phyloP scores from a whole-genome alignment of 2,888 invertebrate genomes.

The Sinotaia quadrata region DNA sequence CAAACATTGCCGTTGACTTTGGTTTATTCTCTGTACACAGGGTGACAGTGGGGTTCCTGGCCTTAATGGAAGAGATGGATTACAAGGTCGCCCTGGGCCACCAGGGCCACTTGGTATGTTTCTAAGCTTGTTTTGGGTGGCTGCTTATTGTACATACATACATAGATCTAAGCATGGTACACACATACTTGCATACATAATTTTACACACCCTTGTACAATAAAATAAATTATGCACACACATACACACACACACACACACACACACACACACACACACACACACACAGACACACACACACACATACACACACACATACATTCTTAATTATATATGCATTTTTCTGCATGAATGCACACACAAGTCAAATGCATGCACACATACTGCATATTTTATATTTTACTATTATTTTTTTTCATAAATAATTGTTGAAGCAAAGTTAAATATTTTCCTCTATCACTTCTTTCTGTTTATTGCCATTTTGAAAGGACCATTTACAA shows the following conservation, averaged over 20 bases:
- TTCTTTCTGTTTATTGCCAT: too few species aligned
- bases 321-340: not conserved
- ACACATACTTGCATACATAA: not conserved
- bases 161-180: not conserved
- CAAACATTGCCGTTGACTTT: too few species aligned
- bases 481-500: too few species aligned
- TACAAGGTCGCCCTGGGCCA: constrained; percentile 40
- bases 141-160: constrained; percentile 24
- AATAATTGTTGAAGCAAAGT: too few species aligned
- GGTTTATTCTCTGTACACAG: not conserved
- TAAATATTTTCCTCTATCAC: too few species aligned
- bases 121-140: too few species aligned
- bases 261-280: not conserved
- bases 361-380: too few species aligned
- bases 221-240: not conserved
- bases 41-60: constrained; percentile 35
- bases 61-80: constrained; percentile 42
- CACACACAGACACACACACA: not conserved
- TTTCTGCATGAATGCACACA: too few species aligned
- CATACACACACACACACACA: not conserved
- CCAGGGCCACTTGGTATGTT: constrained; percentile 45
- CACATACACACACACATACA: not conserved
- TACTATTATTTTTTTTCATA: too few species aligned
- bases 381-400: too few species aligned
- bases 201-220: not conserved